Conservation (phyloP, 2,797 vertebrate species). For the Furcifer pardalis region DNA sequence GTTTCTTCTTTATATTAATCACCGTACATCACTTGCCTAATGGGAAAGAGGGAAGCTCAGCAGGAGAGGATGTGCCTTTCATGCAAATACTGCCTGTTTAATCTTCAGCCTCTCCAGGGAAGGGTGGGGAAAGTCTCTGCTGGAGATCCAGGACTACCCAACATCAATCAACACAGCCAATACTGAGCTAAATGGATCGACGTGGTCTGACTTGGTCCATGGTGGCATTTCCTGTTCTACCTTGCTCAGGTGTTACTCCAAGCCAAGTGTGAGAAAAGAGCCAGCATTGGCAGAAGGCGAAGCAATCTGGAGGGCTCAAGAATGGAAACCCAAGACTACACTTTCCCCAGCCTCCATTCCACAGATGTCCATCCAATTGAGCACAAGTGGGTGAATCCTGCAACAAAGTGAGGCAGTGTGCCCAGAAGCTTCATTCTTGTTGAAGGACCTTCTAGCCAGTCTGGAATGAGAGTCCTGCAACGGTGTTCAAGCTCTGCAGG, state of each 20-base stretch:
- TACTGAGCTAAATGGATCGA: neutral
- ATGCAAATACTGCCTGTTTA: neutral
- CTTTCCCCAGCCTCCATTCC: neutral
- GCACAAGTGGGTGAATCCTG: neutral
- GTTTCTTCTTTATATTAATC: too few relatives aligned
- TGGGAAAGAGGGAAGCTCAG: neutral
- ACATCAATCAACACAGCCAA: too few relatives aligned
- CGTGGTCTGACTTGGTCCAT: too few relatives aligned
- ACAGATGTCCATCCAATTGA: neutral
- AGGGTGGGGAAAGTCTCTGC: neutral
- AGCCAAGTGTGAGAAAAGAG: neutral
- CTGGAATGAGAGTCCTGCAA: neutral
- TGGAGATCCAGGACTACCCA: too few relatives aligned
- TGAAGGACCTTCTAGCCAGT: neutral
- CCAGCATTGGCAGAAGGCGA: neutral
- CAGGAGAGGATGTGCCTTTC: neutral
- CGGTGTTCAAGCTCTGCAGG: neutral
- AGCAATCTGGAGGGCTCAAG: too few relatives aligned
- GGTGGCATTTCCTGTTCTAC: neutral
- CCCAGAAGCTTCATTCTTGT: neutral
- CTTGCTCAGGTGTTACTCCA: neutral
- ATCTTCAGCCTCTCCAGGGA: neutral
- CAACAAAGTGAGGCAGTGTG: neutral
- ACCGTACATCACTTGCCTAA: neutral
- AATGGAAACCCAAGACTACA: too few relatives aligned